Evolutionary conservation across 2,888 invertebrate genomes (phyloP).

Genomic region (Drosophila prostipennis): DNA sequence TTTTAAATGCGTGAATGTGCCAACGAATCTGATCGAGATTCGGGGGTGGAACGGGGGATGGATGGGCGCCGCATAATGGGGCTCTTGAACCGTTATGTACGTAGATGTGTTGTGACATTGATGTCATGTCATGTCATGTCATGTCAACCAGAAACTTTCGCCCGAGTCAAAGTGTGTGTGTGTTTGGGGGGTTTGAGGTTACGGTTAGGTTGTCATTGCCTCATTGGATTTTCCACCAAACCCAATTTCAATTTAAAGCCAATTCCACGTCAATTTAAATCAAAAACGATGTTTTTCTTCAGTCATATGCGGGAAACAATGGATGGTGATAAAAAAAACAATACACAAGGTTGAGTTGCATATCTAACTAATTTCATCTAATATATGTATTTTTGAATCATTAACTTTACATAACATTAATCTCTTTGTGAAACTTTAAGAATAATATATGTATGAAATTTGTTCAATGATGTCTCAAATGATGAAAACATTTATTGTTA

Average conservation of each 20-base stretch:
- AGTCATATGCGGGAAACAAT: neutral
- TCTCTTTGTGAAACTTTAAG: too few relatives aligned
- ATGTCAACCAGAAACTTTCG: constrained; percentile 54
- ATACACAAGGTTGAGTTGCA: too few relatives aligned
- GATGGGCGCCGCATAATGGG: constrained; percentile 26
- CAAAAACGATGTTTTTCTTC: neutral
- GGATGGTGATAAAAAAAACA: neutral
- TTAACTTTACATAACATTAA: too few relatives aligned
- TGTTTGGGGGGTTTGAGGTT: constrained; percentile 21
- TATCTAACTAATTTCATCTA: too few relatives aligned
- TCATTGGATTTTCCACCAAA: constrained; percentile 14
- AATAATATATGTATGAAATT: too few relatives aligned
- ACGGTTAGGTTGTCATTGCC: constrained; percentile 9
- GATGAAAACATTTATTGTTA: too few relatives aligned
- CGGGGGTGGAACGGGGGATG: neutral
- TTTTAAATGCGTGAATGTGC: constrained; percentile 53
- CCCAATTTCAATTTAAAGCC: constrained; percentile 23
- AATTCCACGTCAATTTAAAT: constrained; percentile 16
- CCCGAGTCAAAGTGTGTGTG: constrained; percentile 9
- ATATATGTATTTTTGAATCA: too few relatives aligned
- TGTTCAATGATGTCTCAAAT: too few relatives aligned
- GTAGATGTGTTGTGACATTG: constrained; percentile 62
- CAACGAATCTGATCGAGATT: constrained; percentile 20
- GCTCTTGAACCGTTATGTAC: constrained; percentile 41
- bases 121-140: constrained; percentile 64